Evolutionary conservation across 2,888 invertebrate species (phyloP).

Genomic region (Herminia tarsipennalis): DNA sequence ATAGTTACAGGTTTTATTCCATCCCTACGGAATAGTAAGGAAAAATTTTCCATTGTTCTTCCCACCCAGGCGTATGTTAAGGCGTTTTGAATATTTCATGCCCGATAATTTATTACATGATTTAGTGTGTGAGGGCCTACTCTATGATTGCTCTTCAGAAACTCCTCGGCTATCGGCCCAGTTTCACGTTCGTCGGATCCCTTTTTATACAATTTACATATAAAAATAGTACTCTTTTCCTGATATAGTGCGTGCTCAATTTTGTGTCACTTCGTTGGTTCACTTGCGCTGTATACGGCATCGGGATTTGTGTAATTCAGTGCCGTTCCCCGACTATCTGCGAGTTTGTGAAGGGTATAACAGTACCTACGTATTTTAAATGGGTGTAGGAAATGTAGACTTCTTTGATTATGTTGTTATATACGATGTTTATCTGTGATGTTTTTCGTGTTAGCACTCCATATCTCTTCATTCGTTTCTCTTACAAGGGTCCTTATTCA

Average conservation of each 20-base stretch:
- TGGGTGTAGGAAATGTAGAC: no score
- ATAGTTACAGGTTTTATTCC: conserved; percentile 40
- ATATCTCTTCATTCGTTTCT: no score
- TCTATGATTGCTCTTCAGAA: conserved; percentile 53
- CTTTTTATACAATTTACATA: conserved; percentile 60
- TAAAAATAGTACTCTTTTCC: conserved; percentile 51
- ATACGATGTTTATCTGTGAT: no score
- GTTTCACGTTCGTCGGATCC: conserved; percentile 48
- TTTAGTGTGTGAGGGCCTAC: conserved; percentile 68
- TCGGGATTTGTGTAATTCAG: conserved; percentile 29
- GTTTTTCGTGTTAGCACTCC: no score
- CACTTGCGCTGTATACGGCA: conserved; percentile 27
- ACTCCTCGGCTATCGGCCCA: conserved; percentile 36
- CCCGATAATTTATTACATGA: conserved; percentile 80
- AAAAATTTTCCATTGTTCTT: conserved; percentile 67
- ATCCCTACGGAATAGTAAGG: conserved; percentile 48
- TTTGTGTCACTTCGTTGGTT: conserved; percentile 36
- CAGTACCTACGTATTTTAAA: conserved; percentile 26
- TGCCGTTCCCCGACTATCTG: conserved; percentile 28
- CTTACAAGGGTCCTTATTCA: no score
- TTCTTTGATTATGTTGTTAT: no score
- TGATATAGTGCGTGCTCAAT: conserved; percentile 42
- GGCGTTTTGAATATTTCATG: conserved; percentile 80
- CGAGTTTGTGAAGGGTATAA: conserved; percentile 20
- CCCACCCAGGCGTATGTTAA: conserved; percentile 66